phyloP scores from a whole-genome alignment of 1,140 invertebrate genomes.

The Neuroterus valhalla region DNA sequence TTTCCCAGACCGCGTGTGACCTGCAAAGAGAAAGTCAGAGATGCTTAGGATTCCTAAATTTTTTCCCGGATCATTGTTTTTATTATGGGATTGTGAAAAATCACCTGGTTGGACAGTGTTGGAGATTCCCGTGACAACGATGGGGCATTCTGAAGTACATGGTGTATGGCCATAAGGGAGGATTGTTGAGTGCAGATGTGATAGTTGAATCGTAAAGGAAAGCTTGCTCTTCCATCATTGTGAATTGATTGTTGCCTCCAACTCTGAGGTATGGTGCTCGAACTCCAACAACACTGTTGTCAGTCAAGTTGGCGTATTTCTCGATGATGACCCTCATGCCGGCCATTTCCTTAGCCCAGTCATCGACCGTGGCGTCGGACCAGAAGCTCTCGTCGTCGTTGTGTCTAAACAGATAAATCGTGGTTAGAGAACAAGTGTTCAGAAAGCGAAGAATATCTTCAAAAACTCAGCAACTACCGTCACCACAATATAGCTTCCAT shows the following conservation, averaged over 20 bases:
- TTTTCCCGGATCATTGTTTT: neutral
- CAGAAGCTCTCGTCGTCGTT: slow-evolving; percentile 95
- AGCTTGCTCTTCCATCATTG: slow-evolving; percentile 98
- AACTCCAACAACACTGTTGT: slow-evolving; percentile 95
- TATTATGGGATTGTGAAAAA: neutral
- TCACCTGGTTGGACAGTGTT: slow-evolving; percentile 92
- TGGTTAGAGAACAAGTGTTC: neutral
- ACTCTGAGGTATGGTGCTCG: slow-evolving; percentile 94
- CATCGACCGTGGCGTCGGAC: slow-evolving; percentile 93
- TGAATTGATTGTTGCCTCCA: slow-evolving; percentile 97
- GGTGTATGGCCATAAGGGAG: slow-evolving; percentile 97
- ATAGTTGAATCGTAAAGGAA: slow-evolving; percentile 98
- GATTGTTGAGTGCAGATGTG: slow-evolving; percentile 92
- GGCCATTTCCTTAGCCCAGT: slow-evolving; percentile 98
- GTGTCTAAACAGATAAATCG: slow-evolving; percentile 77
- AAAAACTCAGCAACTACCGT: no score
- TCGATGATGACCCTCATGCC: slow-evolving; percentile 95
- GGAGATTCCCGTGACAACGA: slow-evolving; percentile 93
- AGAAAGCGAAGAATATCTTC: no score
- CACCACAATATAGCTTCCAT: no score
- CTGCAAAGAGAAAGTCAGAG: slow-evolving; percentile 44
- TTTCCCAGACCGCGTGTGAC: slow-evolving; percentile 95
- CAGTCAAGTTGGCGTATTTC: slow-evolving; percentile 94
- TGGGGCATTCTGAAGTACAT: slow-evolving; percentile 98
- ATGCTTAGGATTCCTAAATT: neutral